Evolutionary conservation across 2,797 vertebrate species (phyloP), one percentile per base, ranked within the genome.

Genomic region (Aythya fuligula): DNA sequence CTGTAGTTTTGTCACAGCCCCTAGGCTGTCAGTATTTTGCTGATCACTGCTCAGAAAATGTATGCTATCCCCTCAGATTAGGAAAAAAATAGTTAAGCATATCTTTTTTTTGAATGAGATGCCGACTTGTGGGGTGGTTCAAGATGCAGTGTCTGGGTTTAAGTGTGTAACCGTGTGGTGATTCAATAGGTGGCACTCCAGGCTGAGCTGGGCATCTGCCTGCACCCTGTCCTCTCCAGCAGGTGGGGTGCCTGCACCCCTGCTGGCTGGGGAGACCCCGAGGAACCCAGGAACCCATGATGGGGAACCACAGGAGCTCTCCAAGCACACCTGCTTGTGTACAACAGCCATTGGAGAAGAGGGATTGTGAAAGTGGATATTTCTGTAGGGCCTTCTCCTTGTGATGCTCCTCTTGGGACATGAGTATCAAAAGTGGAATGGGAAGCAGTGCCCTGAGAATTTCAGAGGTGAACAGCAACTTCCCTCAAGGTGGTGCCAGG

Each of bases 181-280:
- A 7, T 36, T 56, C 90, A 95, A 78, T 2, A 96, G 93, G 2
- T 85, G 96, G 90, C 93, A 88, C 80, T 80, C 71, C 61, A 71
- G 80, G 30, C 77, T 60, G 85, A 67, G 60, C 19, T 30, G 1
- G 0, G 21, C 0, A 13, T 9, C 0, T 18, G 67, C 69, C 61
- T 6, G 72, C 49, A 10, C 14, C 43, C 64, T 53, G 30, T 25
- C 24, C 57, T 22, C 13, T 53, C n/a, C 85, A 45, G 87, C 78
- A 91, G 87, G 21, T 57, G 92, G 87, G 79, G 93, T 0, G 64
- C 53, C 84, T 22, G 13, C 20, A 39, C 21, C 39, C 0, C 0
- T 21, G 1, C 51, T 54, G 51, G 9, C 67, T 2, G 49, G 13
- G 9, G 28, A 7, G 28, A 45, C 62, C 11, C 10, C 30, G 2